A percentile compares a stretch with the other conserved stretches of the same genome.
These are phyloP conservation scores for Zaprionus camerounensis DNA, from an alignment of 1,140 invertebrate genomes.

Conservation along the genomic window DNA sequence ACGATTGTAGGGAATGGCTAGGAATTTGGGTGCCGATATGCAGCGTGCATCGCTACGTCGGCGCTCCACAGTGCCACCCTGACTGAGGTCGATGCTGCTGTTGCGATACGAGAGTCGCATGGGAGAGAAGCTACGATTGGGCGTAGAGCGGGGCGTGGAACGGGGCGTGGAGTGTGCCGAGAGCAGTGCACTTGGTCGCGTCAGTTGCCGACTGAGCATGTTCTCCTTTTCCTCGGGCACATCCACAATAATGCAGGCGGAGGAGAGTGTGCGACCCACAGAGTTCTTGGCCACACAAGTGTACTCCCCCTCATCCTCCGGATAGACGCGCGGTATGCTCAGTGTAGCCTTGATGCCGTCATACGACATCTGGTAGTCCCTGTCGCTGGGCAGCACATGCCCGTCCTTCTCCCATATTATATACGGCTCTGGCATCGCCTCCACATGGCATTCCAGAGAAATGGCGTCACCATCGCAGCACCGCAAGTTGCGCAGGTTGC, in stretches of 20 bases:
- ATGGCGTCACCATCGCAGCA: conserved; percentile 93
- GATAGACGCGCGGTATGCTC: conserved; percentile 90
- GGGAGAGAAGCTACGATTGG: conserved; percentile 89
- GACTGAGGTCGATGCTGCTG: conserved; percentile 69
- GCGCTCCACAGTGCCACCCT: conserved; percentile 76
- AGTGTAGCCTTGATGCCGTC: conserved; percentile 89
- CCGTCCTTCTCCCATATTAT: conserved; percentile 93
- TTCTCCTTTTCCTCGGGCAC: conserved; percentile 93
- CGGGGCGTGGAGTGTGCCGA: conserved; percentile 89
- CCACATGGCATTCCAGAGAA: conserved; percentile 90
- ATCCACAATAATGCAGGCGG: conserved; percentile 92
- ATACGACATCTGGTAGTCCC: conserved; percentile 88
- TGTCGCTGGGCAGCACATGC: conserved; percentile 87
- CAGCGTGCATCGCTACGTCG: conserved; percentile 84
- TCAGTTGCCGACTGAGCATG: conserved; percentile 88
- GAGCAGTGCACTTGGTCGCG: conserved; percentile 87
- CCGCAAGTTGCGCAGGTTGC: conserved; percentile 89
- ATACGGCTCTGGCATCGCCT: conserved; percentile 88
- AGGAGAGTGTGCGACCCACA: conserved; percentile 91
- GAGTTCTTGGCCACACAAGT: conserved; percentile 92
- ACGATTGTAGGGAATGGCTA: conserved; percentile 93
- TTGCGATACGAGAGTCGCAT: conserved; percentile 68
- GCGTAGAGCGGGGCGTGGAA: conserved; percentile 89
- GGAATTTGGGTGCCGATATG: conserved; percentile 91
- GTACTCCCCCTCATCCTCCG: conserved; percentile 96